phyloP scores from a whole-genome alignment of 2,797 vertebrate species.

The Florisuga fusca region DNA sequence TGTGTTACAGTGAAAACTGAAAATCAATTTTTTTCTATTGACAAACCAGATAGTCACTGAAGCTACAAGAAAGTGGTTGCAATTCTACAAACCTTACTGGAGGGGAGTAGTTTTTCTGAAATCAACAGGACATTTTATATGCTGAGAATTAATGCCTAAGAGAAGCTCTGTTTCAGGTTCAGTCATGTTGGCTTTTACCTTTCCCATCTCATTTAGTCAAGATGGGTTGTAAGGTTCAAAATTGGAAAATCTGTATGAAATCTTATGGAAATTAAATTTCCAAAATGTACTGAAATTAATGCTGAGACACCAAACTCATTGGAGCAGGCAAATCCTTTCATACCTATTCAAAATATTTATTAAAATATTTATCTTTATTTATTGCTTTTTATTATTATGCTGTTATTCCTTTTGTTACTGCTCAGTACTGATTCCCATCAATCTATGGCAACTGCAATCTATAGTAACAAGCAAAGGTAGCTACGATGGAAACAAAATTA shows the following conservation, averaged over 20 bases:
- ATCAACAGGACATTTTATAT: not conserved
- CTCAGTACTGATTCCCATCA: not conserved
- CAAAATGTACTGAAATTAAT: not conserved
- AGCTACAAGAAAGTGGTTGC: not conserved
- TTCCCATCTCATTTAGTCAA: not conserved
- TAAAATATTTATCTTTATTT: not conserved
- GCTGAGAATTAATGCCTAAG: not conserved
- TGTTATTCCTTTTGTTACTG: not conserved
- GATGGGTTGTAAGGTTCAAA: not conserved
- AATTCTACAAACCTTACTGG: not conserved
- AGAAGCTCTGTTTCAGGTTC: not conserved
- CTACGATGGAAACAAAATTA: not conserved
- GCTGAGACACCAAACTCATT: not conserved
- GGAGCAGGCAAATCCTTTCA: not conserved
- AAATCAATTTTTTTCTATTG: not conserved
- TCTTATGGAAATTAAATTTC: no score
- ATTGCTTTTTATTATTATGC: not conserved
- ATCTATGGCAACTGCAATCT: not conserved
- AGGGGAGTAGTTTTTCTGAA: not conserved
- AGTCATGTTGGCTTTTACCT: not conserved
- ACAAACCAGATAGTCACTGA: not conserved
- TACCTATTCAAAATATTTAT: not conserved
- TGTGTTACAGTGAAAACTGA: not conserved
- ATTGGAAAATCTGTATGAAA: not conserved
- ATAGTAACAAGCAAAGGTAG: not conserved